Base-by-base conservation (phyloP, 2,113 vertebrate genomes). In the Xiphophorus maculatus region DNA sequence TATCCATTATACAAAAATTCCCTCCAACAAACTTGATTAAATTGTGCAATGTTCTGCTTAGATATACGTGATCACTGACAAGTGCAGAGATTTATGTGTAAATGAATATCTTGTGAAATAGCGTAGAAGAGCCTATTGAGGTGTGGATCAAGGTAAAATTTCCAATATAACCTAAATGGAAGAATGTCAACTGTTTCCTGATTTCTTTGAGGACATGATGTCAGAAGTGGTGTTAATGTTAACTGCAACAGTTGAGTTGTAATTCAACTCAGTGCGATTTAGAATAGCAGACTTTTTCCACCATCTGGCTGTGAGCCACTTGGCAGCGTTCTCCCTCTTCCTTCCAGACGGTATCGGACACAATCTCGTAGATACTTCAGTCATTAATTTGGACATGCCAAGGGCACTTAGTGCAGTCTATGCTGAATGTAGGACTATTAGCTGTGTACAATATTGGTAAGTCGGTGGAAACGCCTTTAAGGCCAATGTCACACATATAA, bases 251-350 rank as follows among this genome's bases (percentile, higher is more conserved):
- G 76, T 75, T 74, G 77, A 88, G 79, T n/a, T n/a, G 83, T 66
- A 79, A 83, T 90, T 87, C 77, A 63, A 58, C 73, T 84, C 66
- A 60, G 81, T 65, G 72, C 74, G 60, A 70, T 77, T 77, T 77
- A 78, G 67, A 81, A 83, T 77, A 58, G 8, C 66, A 42, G 37
- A 42, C 66, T 29, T 87, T 79, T 88, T 80, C 6, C 1, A 60
- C 62, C 80, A 63, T 86, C 79, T 92, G 90, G 89, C 87, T 35
- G 32, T 0, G 79, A 86, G 85, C 91, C 90, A 91, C 83, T 84
- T 90, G 89, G 90, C 88, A 89, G 74, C 19, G 0, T 64, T 61
- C 44, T 42, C 58, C 64, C 7, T 42, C 65, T 82, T 28, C 81
- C 69, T 69, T 79, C 66, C 81, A 90, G 83, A 89, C 71, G 67